Evolutionary conservation across 2,888 invertebrate genomes (phyloP).

Genomic region (Lepidochrysops patricia): DNA sequence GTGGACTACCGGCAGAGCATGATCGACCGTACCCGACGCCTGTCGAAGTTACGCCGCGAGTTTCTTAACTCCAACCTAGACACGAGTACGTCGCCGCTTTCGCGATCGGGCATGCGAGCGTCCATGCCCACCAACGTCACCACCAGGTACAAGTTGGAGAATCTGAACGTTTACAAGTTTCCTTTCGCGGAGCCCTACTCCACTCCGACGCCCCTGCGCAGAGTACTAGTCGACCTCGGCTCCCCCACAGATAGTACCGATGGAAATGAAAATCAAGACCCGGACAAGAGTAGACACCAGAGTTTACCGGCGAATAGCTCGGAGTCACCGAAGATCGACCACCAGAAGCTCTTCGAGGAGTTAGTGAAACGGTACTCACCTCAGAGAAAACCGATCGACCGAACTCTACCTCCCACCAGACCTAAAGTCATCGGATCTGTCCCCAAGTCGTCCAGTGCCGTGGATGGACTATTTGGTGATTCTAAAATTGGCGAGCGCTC

Average conservation of each 20-base stretch:
- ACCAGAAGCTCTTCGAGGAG: slow-evolving; percentile 62
- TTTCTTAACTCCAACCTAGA: slow-evolving; percentile 64
- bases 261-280: slow-evolving; percentile 53
- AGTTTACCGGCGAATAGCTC: slow-evolving; percentile 45
- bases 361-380: slow-evolving; percentile 64
- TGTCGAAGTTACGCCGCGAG: slow-evolving; percentile 59
- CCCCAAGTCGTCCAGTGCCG: slow-evolving; percentile 54
- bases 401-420: slow-evolving; percentile 62
- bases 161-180: slow-evolving; percentile 65
- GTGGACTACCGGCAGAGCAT: slow-evolving; percentile 60
- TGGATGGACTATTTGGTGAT: slow-evolving; percentile 44
- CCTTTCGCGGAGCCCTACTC: slow-evolving; percentile 67
- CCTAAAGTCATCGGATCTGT: slow-evolving; percentile 61
- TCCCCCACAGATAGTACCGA: slow-evolving; percentile 39
- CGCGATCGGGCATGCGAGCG: slow-evolving; percentile 51
- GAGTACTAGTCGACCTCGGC: slow-evolving; percentile 49
- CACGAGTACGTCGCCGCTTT: slow-evolving; percentile 45
- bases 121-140: slow-evolving; percentile 50
- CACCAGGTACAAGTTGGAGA: slow-evolving; percentile 59
- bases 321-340: slow-evolving; percentile 49
- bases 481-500: slow-evolving; percentile 34
- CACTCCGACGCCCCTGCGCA: slow-evolving; percentile 59
- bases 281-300: slow-evolving; percentile 40
- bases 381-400: slow-evolving; percentile 60
- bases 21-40: slow-evolving; percentile 57